Base-by-base conservation (phyloP, 2,113 vertebrate species). In the Trachemys scripta region DNA sequence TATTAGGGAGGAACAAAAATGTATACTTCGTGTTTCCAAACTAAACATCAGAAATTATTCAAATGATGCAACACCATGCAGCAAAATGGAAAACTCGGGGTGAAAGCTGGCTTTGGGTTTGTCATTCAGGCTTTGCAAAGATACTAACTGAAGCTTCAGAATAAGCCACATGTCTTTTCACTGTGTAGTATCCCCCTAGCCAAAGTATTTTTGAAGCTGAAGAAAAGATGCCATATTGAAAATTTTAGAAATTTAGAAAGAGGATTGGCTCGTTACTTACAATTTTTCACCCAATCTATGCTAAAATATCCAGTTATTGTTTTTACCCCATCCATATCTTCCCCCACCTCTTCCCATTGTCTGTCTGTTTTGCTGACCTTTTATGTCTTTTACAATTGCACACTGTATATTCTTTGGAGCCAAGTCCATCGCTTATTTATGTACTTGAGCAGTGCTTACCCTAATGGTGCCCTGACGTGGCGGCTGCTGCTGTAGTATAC, bases 51-150 rank as follows among this genome's bases (percentile, higher is more conserved):
- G 80, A 80, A 87, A 49, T 12, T 62, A 47, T n/a, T 76, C 69
- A 81, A 85, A 87, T 56, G 11, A 24, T 86, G 8, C 10, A 35
- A 3, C 1, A 0, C 0, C 25, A 12, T 51, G 2, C 50, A 57
- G n/a, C 35, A 88, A 20, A 82, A 35, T 29, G 14, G 51, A 72
- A 79, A 80, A 24, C 29, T 19, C 42, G 14, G 0, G 0, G 25
- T 85, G 51, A n/a, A 75, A 79, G 11, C 0, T 0, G 45, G 38
- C 17, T 89, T 59, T n/a, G 35, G 38, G n/a, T 42, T 11, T 82
- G 20, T 80, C 50, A n/a, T 10, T 89, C 29, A 49, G 82, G n/a
- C 20, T 38, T 75, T 75, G n/a, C 20, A 75, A 75, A 75, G 20
- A 75, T 38, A 24, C n/a, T 75, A 42, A 10, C 2, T 75, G 38